These are phyloP conservation scores for Theropithecus gelada DNA, from an alignment of 2,113 vertebrate species.

Conservation along the genomic window DNA sequence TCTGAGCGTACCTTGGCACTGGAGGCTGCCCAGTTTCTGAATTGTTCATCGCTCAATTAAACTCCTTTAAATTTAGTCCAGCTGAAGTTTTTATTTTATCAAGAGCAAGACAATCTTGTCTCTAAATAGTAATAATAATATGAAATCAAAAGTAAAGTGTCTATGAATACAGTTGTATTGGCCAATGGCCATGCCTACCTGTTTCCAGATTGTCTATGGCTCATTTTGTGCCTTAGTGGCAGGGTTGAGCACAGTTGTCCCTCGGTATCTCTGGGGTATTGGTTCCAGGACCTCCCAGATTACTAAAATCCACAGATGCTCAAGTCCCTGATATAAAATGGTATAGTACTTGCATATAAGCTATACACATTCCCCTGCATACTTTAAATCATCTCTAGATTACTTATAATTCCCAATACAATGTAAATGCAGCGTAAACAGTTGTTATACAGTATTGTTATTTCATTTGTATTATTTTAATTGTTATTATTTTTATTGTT, in stretches of 20 bases:
- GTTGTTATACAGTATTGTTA: not conserved
- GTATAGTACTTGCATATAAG: not conserved
- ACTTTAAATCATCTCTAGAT: not conserved
- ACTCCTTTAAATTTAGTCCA: too few species aligned
- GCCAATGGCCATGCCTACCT: not conserved
- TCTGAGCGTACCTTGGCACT: too few species aligned
- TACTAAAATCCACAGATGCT: not conserved
- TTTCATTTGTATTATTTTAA: not conserved
- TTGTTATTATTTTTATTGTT: not conserved
- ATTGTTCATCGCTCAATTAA: too few species aligned
- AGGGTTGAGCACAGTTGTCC: not conserved
- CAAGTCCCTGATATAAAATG: not conserved
- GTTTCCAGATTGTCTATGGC: rapidly evolving
- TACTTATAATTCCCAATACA: not conserved
- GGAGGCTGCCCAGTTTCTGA: too few species aligned
- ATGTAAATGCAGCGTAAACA: not conserved
- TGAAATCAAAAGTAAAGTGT: not conserved
- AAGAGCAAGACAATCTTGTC: too few species aligned
- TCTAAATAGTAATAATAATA: not conserved
- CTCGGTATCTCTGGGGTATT: not conserved
- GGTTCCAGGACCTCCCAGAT: not conserved
- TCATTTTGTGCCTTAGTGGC: not conserved
- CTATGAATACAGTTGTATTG: not conserved
- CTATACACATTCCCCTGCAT: not conserved
- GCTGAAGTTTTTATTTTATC: too few species aligned